Evolutionary conservation across 2,888 invertebrate genomes (phyloP).

Genomic region (Dryomyza anilis): DNA sequence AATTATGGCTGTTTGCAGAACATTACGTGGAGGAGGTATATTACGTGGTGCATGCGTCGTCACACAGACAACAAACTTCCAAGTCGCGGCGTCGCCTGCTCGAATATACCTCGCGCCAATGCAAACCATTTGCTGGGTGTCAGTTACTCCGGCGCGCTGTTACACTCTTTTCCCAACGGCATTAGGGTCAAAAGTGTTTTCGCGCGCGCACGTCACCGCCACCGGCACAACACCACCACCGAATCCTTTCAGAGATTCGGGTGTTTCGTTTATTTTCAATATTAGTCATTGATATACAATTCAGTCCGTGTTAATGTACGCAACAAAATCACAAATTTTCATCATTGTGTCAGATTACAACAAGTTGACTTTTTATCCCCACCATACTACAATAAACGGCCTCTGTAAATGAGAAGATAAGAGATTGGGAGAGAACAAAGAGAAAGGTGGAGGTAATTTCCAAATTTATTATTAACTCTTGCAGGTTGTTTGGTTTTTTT

Average conservation of each 20-base stretch:
- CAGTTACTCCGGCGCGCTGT: slow-evolving; percentile 27
- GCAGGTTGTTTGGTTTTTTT: slow-evolving; percentile 5
- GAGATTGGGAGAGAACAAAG: slow-evolving; percentile 61
- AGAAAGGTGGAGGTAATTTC: slow-evolving; percentile 44
- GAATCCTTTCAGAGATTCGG: no score
- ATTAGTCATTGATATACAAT: no score
- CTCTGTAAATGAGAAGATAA: slow-evolving; percentile 70
- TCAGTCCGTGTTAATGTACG: slow-evolving; percentile 23
- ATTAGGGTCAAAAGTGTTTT: slow-evolving; percentile 42
- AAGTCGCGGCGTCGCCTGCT: not conserved
- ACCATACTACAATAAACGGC: slow-evolving; percentile 75
- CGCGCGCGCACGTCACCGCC: no score
- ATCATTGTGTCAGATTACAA: slow-evolving; percentile 36
- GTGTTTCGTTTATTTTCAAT: no score
- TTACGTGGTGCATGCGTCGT: slow-evolving; percentile 1
- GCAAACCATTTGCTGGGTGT: slow-evolving; percentile 6
- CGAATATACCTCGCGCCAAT: slow-evolving; percentile 10
- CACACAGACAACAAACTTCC: not conserved
- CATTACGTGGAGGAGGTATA: not conserved
- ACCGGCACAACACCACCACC: no score
- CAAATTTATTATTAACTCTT: slow-evolving; percentile 20
- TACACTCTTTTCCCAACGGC: slow-evolving; percentile 42
- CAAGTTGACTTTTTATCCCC: slow-evolving; percentile 53
- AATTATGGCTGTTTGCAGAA: no score
- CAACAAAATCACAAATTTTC: slow-evolving; percentile 38